These are phyloP conservation scores for Temnothorax ravouxi DNA, from an alignment of 2,888 invertebrate genomes.

Conservation along the genomic window DNA sequence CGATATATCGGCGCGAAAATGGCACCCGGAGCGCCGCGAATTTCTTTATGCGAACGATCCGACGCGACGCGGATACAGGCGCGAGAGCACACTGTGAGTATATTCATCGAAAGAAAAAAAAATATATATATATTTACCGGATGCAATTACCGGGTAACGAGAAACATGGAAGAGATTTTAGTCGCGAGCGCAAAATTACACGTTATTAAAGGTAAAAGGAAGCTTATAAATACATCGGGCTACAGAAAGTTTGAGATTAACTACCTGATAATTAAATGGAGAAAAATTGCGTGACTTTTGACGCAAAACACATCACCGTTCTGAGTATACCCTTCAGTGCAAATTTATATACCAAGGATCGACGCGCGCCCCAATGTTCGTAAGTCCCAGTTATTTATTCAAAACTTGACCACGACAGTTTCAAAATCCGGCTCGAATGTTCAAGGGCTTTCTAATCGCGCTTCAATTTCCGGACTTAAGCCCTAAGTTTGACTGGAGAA, in stretches of 20 bases:
- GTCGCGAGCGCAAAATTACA: neutral
- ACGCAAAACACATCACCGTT: neutral
- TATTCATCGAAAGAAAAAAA: conserved; percentile 6
- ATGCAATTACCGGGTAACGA: neutral
- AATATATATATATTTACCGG: neutral
- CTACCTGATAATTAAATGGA: neutral
- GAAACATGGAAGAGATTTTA: neutral
- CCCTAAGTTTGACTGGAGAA: conserved; percentile 48
- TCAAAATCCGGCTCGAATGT: conserved; percentile 67
- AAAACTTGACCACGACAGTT: conserved; percentile 61
- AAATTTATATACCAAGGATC: neutral
- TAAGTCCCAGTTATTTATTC: conserved; percentile 64
- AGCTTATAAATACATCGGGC: neutral
- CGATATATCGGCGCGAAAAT: conserved; percentile 73
- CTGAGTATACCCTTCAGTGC: neutral
- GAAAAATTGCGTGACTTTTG: neutral
- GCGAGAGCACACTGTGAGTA: neutral
- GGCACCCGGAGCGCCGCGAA: conserved; percentile 64
- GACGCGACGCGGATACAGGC: conserved; percentile 20
- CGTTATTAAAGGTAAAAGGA: neutral
- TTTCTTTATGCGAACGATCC: conserved; percentile 65
- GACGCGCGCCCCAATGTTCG: conserved; percentile 20
- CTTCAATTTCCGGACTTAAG: conserved; percentile 64
- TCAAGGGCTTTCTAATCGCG: conserved; percentile 64
- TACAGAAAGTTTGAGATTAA: neutral